A percentile compares a stretch with the other conserved stretches of the same genome.
Conservation (phyloP, 2,113 vertebrate species). For the Emydura subglobosa region DNA sequence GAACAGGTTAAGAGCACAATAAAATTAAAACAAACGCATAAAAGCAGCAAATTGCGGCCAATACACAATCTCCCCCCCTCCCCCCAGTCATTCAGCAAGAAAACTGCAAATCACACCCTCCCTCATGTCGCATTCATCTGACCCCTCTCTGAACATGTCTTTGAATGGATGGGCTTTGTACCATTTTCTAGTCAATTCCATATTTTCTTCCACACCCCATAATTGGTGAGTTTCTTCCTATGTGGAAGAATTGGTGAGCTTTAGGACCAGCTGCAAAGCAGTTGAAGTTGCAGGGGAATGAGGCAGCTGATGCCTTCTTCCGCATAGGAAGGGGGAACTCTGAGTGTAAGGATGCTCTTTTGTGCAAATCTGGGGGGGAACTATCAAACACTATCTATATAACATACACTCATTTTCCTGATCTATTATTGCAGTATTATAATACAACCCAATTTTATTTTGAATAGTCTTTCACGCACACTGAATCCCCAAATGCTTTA, state of each 20-base stretch:
- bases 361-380: background rate
- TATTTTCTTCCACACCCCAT: background rate
- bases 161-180: background rate
- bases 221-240: background rate
- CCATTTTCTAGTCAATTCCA: background rate
- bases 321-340: background rate
- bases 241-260: background rate
- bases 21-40: slow-evolving; percentile 7
- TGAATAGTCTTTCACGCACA: background rate
- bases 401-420: background rate
- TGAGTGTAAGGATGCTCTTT: background rate
- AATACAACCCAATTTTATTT: background rate
- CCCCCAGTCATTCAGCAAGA: background rate
- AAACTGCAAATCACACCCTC: background rate
- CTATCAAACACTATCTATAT: background rate
- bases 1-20: background rate
- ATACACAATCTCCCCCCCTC: background rate
- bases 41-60: background rate
- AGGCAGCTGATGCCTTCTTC: background rate
- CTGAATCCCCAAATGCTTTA: background rate
- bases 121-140: background rate
- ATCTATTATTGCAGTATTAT: background rate
- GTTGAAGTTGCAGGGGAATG: background rate
- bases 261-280: background rate
- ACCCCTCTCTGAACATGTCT: background rate